Evolutionary conservation across 1,140 invertebrate species (phyloP), one percentile per base, ranked within the genome.

Genomic region (Solenopsis fugax): DNA sequence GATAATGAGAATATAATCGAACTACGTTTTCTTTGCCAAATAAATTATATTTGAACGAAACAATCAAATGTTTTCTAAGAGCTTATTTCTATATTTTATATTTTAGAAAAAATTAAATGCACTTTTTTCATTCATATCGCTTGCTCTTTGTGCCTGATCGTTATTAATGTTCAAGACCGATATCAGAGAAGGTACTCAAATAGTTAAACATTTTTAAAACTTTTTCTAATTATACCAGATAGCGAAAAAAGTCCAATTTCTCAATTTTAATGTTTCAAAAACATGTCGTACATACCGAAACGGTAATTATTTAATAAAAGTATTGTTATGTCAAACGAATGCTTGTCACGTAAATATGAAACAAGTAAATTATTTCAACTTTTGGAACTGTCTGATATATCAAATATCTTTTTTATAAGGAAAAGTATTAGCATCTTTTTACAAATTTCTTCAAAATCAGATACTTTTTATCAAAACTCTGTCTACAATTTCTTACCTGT

Each of bases 91-190:
- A 58, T 29, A 60, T 72, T 13, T 58, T 13, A 73, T 29, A 73
- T 56, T 41, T n/a, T 52, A 48, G 0, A 12, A 2, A 18, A 72
- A 69, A 77, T 90, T 72, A 87, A 77, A 90, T 71, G 54, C 41
- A 58, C 72, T 89, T 89, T 89, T 86, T 82, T 69, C 52, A 85
- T 92, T 60, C 18, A 85, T 90, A 90, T 90, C 90, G 85, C 89
- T 92, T 89, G 92, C 92, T 94, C 92, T 91, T 93, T 92, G 94
- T 94, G 94, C 94, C 94, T 94, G 91, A 93, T 91, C 91, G 92
- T 90, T 89, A 82, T 91, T 90, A 91, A 91, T 92, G 84, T 90
- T 92, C 87, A 88, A 80, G 58, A 88, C 86, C 77, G 89, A 88
- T 76, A 77, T 87, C 71, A 56, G 50, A 69, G 24, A 67, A 87